Evolutionary conservation across 2,888 invertebrate species (phyloP).

Genomic region (Anthophora plumipes): DNA sequence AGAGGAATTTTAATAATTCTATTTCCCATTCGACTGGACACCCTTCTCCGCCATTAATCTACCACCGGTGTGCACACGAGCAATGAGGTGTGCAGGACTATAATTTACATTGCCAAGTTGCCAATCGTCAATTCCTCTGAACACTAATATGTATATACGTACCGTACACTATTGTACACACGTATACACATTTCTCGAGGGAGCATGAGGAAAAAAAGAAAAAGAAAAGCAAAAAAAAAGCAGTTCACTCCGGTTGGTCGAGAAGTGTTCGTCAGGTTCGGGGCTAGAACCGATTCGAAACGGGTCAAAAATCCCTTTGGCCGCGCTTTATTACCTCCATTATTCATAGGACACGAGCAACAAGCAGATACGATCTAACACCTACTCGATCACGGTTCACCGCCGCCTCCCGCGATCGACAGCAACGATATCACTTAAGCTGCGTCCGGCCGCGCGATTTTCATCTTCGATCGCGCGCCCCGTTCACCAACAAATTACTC

Average conservation of each 20-base stretch:
- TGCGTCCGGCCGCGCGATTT: constrained; percentile 51
- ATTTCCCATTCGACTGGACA: constrained; percentile 8
- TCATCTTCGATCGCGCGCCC: constrained; percentile 54
- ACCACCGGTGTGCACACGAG: not conserved
- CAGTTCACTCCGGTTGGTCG: not conserved
- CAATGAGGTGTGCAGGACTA: not conserved
- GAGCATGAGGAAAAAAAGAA: not conserved
- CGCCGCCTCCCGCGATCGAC: constrained; percentile 56
- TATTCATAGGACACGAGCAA: constrained; percentile 60
- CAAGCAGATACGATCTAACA: constrained; percentile 59
- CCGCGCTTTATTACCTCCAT: constrained; percentile 56
- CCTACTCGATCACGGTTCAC: constrained; percentile 60
- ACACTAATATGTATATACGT: not conserved
- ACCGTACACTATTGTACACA: not conserved
- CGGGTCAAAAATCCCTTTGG: constrained; percentile 41
- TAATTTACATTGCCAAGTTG: constrained; percentile 27
- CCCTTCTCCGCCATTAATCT: constrained; percentile 19
- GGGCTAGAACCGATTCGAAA: constrained; percentile 8
- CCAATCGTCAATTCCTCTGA: not conserved
- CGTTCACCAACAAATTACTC: constrained; percentile 49
- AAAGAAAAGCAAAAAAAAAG: not conserved
- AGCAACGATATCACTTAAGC: constrained; percentile 60
- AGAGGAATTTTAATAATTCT: constrained; percentile 36
- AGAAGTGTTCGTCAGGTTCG: not conserved
- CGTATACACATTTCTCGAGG: constrained; percentile 15